Conservation (phyloP, 2,797 vertebrate genomes). For the Crocidura indochinensis region DNA sequence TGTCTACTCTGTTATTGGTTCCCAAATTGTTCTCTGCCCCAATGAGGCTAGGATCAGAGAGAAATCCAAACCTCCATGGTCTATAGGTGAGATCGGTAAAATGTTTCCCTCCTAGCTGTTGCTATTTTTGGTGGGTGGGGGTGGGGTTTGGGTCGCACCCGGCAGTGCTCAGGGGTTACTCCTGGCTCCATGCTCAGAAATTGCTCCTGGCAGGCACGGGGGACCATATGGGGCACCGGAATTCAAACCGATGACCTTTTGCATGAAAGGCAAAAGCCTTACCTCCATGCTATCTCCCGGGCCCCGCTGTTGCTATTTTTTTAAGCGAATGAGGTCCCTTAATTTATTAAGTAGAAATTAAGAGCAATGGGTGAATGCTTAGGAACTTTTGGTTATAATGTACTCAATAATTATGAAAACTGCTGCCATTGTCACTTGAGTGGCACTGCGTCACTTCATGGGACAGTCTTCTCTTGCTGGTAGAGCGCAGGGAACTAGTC, state of each 20-base stretch:
- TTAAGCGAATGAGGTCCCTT: slow-evolving; percentile 74
- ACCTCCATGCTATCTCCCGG: too few species aligned
- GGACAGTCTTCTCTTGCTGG: not conserved
- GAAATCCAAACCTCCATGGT: too few species aligned
- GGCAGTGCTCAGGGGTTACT: too few species aligned
- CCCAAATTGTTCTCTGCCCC: not conserved
- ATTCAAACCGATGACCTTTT: too few species aligned
- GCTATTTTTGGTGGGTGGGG: too few species aligned
- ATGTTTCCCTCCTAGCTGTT: not conserved
- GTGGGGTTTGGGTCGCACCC: too few species aligned
- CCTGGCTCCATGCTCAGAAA: too few species aligned
- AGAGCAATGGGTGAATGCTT: slow-evolving; percentile 37
- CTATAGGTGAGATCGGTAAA: slow-evolving; percentile 28
- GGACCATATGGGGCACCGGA: too few species aligned
- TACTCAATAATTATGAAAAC: slow-evolving; percentile 36
- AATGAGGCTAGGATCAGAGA: not conserved
- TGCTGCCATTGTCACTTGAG: not conserved
- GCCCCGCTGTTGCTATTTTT: slow-evolving; percentile 66
- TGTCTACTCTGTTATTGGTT: not conserved
- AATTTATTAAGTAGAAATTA: slow-evolving; percentile 71
- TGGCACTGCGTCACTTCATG: not conserved
- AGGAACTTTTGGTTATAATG: slow-evolving; percentile 42
- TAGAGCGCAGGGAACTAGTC: not conserved
- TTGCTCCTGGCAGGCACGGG: too few species aligned
- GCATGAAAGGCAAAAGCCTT: too few species aligned